Evolutionary conservation across 2,888 invertebrate species (phyloP).

Genomic region (Gibbula magus): DNA sequence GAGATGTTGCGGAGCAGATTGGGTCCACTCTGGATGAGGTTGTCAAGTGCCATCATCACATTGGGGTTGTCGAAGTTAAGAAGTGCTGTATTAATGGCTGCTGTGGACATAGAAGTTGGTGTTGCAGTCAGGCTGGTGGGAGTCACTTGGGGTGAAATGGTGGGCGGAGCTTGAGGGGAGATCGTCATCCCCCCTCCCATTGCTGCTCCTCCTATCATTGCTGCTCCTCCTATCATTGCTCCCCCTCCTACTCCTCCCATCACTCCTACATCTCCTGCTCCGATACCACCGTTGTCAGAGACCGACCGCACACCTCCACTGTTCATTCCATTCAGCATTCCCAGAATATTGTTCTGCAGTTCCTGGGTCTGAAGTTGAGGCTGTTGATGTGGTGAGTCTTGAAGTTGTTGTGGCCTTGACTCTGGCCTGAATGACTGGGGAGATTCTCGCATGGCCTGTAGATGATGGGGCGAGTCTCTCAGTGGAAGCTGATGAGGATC

Average conservation of each 20-base stretch:
- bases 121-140: neutral
- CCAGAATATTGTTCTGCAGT: constrained; percentile 86
- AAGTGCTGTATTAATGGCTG: constrained; percentile 40
- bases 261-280: too few relatives aligned
- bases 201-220: too few relatives aligned
- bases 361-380: constrained; percentile 77
- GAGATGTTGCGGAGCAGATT: constrained; percentile 71
- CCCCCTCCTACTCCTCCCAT: too few relatives aligned
- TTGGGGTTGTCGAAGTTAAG: constrained; percentile 75
- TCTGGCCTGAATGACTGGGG: too few relatives aligned
- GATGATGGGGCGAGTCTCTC: too few relatives aligned
- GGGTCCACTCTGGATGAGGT: constrained; percentile 75
- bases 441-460: too few relatives aligned
- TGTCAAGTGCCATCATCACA: constrained; percentile 76
- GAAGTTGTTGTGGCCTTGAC: neutral
- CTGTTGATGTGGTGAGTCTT: constrained; percentile 45
- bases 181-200: too few relatives aligned
- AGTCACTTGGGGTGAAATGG: too few relatives aligned
- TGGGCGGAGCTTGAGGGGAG: too few relatives aligned
- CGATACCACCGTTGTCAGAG: constrained; percentile 14
- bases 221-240: too few relatives aligned
- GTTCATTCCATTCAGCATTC: constrained; percentile 78
- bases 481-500: too few relatives aligned
- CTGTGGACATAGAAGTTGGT: constrained; percentile 28
- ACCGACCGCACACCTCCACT: constrained; percentile 24